Percentiles rank a stretch among this genome's conserved stretches.
Conservation (phyloP, 2,797 vertebrate species). For the Alauda arvensis region DNA sequence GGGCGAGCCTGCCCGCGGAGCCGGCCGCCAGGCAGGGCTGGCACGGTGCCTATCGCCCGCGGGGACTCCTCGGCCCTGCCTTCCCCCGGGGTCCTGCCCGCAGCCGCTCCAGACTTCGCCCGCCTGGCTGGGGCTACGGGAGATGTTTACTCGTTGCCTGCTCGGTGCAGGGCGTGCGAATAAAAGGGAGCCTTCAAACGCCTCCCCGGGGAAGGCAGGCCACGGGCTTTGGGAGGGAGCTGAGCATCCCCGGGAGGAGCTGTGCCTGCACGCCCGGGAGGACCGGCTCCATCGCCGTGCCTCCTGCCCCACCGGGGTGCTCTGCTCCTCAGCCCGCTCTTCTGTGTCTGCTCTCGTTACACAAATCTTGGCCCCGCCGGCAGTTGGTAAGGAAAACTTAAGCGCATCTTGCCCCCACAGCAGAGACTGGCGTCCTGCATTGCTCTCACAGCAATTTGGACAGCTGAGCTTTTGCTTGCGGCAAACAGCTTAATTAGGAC, state of each 20-base stretch:
- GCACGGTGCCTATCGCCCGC: not conserved
- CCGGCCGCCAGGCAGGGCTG: not conserved
- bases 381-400: not conserved
- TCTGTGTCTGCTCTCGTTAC: not conserved
- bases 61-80: not conserved
- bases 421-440: rapidly evolving
- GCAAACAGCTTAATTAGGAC: not conserved
- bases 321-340: not conserved
- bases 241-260: not conserved
- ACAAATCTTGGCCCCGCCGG: not conserved
- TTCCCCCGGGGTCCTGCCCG: not conserved
- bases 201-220: not conserved
- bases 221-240: not conserved
- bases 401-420: not conserved
- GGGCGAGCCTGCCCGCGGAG: not conserved
- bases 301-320: not conserved
- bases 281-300: not conserved
- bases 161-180: not conserved
- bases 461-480: not conserved
- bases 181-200: not conserved
- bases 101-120: not conserved
- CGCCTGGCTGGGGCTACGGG: not conserved
- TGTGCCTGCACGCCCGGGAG: not conserved
- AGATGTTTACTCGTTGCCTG: not conserved
- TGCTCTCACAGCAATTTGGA: not conserved